phyloP scores from a whole-genome alignment of 1,140 invertebrate genomes.

The Helicoverpa zea region DNA sequence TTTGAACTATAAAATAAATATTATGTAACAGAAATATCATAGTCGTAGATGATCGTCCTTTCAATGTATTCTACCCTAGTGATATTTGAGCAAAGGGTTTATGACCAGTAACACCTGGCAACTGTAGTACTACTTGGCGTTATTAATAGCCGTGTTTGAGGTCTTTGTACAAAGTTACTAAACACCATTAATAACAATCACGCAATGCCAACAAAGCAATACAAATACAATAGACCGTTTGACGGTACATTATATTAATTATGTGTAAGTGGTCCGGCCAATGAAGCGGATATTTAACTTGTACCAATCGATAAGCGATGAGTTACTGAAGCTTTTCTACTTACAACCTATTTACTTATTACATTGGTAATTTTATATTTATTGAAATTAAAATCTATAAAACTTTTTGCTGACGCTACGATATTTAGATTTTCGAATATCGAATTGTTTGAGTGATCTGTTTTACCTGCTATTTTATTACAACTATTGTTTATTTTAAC shows the following conservation, averaged over 20 bases:
- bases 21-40: no score
- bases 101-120: not conserved
- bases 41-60: no score
- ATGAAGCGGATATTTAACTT: conserved; percentile 26
- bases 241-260: conserved; percentile 22
- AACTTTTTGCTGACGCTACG: no score
- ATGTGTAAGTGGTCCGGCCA: conserved; percentile 19
- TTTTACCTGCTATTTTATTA: not conserved
- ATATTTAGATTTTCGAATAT: not conserved
- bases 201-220: conserved; percentile 21
- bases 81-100: no score
- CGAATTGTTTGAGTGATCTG: not conserved
- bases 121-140: not conserved
- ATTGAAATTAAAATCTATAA: no score
- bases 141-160: not conserved
- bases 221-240: conserved; percentile 26
- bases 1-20: no score
- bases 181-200: conserved; percentile 29
- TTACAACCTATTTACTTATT: no score
- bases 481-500: not conserved
- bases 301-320: conserved; percentile 13
- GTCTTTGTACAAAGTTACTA: conserved; percentile 21
- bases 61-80: no score
- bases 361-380: no score
- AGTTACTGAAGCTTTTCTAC: conserved; percentile 5